Evolutionary conservation across 2,113 vertebrate genomes (phyloP), one percentile per base, ranked within the genome.

Genomic region (Myodes glareolus): DNA sequence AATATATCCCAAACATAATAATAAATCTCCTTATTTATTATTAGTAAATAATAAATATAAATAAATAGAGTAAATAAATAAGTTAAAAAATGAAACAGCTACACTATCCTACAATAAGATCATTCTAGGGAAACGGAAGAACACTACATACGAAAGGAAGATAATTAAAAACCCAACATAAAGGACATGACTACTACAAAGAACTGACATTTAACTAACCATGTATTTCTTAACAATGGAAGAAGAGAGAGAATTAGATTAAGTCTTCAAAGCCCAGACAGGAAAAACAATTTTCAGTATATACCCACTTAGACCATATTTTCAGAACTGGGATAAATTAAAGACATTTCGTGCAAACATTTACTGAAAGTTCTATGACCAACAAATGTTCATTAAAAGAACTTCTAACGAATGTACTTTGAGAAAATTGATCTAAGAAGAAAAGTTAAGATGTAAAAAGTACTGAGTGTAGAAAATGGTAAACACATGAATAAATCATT

Each of bases 221-320:
- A 88, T 75, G 47, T 55, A 92, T 68, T 96, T 95, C 78, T 90
- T 81, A 92, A 78, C 29, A 96, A 33, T 68, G 63, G 47, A 72
- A 93, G 78, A 67, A 47, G 68, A 87, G 33, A 91, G 50, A 76
- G 72, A 92, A 47, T 92, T 90, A 55, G 68, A 97, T 92, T 95
- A 96, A 96, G 84, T 75, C 78, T 97, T 96, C 92, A 90, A 96
- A 94, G 90, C n/a, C 9, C 33, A 84, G 68, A 89, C 19, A 90
- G 33, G 87, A 77, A 93, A 94, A 96, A 95, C 39, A 82, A 87
- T 39, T 88, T 84, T 75, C 76, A 92, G 85, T 80, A 9, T 76
- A 76, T 39, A 89, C 63, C 47, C 58, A 95, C 80, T 88, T 90
- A 95, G 94, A 94, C 50, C 13, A 52, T 80, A 85, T 81, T 96